A percentile compares a stretch with the other conserved stretches of the same genome.
phyloP scores from a whole-genome alignment of 2,113 vertebrate species.

The Spheniscus mendiculus region DNA sequence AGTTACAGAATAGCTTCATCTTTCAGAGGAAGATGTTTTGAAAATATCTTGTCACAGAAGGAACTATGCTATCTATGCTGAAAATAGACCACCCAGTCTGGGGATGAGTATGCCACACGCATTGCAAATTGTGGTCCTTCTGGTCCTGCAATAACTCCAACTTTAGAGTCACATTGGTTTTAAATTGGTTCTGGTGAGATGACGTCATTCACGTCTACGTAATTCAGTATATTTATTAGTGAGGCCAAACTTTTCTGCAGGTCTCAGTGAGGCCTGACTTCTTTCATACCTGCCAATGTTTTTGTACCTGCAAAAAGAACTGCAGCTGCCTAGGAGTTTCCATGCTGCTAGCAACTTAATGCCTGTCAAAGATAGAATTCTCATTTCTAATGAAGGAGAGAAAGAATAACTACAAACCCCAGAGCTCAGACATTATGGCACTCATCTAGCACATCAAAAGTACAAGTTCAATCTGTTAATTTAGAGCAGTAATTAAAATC shows the following conservation, averaged over 20 bases:
- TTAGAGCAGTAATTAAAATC: neutral
- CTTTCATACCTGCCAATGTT: neutral
- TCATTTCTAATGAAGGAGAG: neutral
- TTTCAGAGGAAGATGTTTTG: neutral
- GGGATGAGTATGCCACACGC: fast-evolving
- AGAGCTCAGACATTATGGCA: neutral
- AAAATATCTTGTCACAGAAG: neutral
- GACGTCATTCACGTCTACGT: fast-evolving
- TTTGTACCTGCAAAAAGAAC: neutral
- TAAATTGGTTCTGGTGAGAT: neutral
- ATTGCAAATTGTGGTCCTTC: neutral
- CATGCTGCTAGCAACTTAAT: neutral
- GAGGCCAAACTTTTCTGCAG: neutral
- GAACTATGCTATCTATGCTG: neutral
- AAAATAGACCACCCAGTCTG: neutral
- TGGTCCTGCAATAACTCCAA: neutral
- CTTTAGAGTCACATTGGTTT: neutral
- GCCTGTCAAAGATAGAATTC: neutral
- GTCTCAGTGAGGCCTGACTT: neutral
- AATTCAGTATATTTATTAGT: neutral
- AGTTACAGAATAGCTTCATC: neutral
- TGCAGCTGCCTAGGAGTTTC: neutral
- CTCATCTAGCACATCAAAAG: neutral
- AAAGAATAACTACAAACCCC: neutral
- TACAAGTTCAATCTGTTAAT: neutral